Evolutionary conservation across 1,140 invertebrate genomes (phyloP).

Genomic region (Macrotrachela quadricornifera): DNA sequence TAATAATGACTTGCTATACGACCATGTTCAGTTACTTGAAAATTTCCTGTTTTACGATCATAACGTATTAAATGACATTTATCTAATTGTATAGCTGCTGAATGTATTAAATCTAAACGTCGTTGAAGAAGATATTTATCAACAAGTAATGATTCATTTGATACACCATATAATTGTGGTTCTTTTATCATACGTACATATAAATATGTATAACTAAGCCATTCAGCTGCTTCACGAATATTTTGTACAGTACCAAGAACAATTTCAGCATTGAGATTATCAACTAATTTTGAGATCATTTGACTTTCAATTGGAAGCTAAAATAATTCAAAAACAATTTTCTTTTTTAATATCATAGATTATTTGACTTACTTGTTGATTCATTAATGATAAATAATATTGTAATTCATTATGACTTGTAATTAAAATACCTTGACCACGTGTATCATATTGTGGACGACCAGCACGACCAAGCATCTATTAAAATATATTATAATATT

Average conservation of each 20-base stretch:
- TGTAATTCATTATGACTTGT: slow-evolving; percentile 96
- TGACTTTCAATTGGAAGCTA: slow-evolving; percentile 42
- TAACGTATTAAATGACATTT: slow-evolving; percentile 78
- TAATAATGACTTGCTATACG: slow-evolving; percentile 95
- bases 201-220: slow-evolving; percentile 87
- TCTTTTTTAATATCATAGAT: no score
- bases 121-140: slow-evolving; percentile 66
- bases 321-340: no score
- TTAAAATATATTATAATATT: no score
- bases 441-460: slow-evolving; percentile 89
- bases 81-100: slow-evolving; percentile 71
- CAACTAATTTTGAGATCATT: slow-evolving; percentile 48
- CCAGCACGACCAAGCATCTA: slow-evolving; percentile 92
- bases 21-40: slow-evolving; percentile 75
- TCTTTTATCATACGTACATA: slow-evolving; percentile 48
- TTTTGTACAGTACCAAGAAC: slow-evolving; percentile 87
- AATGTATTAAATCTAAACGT: slow-evolving; percentile 78
- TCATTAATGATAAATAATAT: slow-evolving; percentile 87
- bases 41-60: slow-evolving; percentile 76
- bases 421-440: slow-evolving; percentile 93
- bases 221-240: slow-evolving; percentile 76
- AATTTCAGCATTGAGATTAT: slow-evolving; percentile 93
- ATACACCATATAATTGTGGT: slow-evolving; percentile 67
- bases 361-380: slow-evolving; percentile 74
- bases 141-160: slow-evolving; percentile 42